Evolutionary conservation across 2,888 invertebrate genomes (phyloP), one percentile per base, ranked within the genome.

Genomic region (Scaptomyza tumidula): DNA sequence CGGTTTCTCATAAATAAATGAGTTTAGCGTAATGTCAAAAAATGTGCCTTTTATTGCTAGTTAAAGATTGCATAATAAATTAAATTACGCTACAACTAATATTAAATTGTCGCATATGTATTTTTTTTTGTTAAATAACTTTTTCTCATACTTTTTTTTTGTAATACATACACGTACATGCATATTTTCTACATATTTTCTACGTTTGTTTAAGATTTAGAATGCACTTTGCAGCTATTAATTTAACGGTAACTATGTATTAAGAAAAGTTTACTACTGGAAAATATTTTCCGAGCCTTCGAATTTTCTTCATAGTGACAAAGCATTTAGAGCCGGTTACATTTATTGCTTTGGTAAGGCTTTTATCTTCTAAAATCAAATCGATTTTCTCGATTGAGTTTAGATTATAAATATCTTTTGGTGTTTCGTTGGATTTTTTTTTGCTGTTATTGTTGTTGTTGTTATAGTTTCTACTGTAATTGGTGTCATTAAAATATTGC

Each of bases 221-320:
- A 88, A 88, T 85, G 86, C 88, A 88, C 82, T 87, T 64, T 81
- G 71, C 75, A 76, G 69, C 64, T 78, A 62, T 71, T 59, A 59
- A 48, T 64, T 63, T 50, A 65, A 78, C 58, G 69, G 58, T 78
- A 59, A 69, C 74, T 75, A 75, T 50, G 19, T 35, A 19, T 74
- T 70, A 71, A 83, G 91, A 91, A 82, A 91, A 91, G 78, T 91
- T 91, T 73, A 91, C 90, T 75, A 95, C 94, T 68, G 95, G 95
- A 89, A 95, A 95, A 84, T 95, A 95, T 66, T 95, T 94, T 48
- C 95, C 94, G 45, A 95, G 92, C 77, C 95, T 92, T 93, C 93
- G 90, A 94, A 94, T 89, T 94, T 95, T 91, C 92, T 93, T 85
- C 92, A 92, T 89, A 78, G 91, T 90, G 62, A 90, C 89, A 83